These are phyloP conservation scores for Tinea pellionella DNA, from an alignment of 2,888 invertebrate species.

Conservation along the genomic window DNA sequence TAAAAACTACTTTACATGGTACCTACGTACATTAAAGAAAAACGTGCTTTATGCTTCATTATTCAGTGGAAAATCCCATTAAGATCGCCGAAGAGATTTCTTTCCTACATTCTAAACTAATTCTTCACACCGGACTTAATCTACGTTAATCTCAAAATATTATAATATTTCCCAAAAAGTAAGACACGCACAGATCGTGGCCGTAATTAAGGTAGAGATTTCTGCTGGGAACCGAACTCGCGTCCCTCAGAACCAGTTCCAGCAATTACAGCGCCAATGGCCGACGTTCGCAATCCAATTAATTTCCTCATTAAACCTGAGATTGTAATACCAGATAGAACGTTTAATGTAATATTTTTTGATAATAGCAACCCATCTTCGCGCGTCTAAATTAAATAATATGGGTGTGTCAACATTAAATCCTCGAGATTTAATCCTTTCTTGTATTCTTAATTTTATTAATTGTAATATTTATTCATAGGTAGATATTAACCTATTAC, in stretches of 20 bases:
- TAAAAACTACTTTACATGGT: too few relatives aligned
- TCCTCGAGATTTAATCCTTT: slow-evolving; percentile 9
- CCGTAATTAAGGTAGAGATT: slow-evolving; percentile 12
- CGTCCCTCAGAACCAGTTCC: slow-evolving; percentile 23
- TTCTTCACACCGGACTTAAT: not conserved
- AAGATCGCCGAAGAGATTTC: not conserved
- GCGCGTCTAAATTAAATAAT: slow-evolving; percentile 15
- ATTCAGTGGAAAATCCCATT: not conserved
- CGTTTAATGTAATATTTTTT: slow-evolving; percentile 21
- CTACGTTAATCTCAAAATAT: slow-evolving; percentile 11
- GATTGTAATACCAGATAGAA: slow-evolving; percentile 44
- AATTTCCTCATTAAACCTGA: slow-evolving; percentile 53
- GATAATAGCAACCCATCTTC: slow-evolving; percentile 17
- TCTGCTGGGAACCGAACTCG: slow-evolving; percentile 17
- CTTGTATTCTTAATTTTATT: slow-evolving; percentile 2
- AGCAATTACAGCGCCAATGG: slow-evolving; percentile 28
- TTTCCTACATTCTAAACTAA: not conserved
- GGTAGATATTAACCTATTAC: too few relatives aligned
- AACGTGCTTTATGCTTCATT: not conserved
- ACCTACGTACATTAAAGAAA: too few relatives aligned
- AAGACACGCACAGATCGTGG: slow-evolving; percentile 12
- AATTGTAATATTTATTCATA: not conserved
- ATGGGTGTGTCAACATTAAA: slow-evolving; percentile 16
- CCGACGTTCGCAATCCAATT: slow-evolving; percentile 43
- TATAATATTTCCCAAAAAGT: slow-evolving; percentile 12